Base-by-base conservation (phyloP, 1,140 invertebrate genomes). In the Hylyphantes graminicola region DNA sequence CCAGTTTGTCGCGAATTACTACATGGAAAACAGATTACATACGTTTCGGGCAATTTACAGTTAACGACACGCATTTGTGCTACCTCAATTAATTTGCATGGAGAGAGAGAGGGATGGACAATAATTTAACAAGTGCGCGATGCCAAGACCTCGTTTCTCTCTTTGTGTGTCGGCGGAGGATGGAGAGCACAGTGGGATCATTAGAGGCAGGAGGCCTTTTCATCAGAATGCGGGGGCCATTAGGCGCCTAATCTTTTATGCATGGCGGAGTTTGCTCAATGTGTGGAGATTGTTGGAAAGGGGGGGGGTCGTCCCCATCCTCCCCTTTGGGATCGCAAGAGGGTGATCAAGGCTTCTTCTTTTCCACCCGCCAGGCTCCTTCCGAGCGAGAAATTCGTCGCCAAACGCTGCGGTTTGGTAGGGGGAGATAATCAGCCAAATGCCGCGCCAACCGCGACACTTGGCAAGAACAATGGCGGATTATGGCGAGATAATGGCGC, bases 221-320 rank as follows among this genome's bases (percentile, higher is more conserved):
- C 80, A 74, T 75, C 79, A 73, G 68, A 73, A 81, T 81, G 68
- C 65, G 67, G 79, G 79, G 68, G 51, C 80, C 80, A 83, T 83
- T 83, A 83, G 80, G 80, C 75, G 70, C 80, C 80, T 83, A 83
- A 83, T 83, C 80, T 83, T 83, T 83, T 83, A 83, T 83, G 80
- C 80, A 83, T 83, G 80, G 80, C 21, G 72, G 57, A 83, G 70
- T 57, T 63, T 48, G 48, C 72, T 83, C 80, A 83, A 83, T 74
- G 79, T 35, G 35, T 63, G 54, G 77, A 80, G 77, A 80, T 80
- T 80, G 77, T 80, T 80, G 65, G 48, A 70, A 55, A 78, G 79
- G 19, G 79, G 48, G 61, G 19, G 57, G 57, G 35, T 1, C 35
- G 5, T 35, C 35, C 10, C 64, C 13, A 67, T 21, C 13, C 13